These are phyloP conservation scores for Drosophila anomalata DNA, from an alignment of 2,888 invertebrate species.

Conservation along the genomic window DNA sequence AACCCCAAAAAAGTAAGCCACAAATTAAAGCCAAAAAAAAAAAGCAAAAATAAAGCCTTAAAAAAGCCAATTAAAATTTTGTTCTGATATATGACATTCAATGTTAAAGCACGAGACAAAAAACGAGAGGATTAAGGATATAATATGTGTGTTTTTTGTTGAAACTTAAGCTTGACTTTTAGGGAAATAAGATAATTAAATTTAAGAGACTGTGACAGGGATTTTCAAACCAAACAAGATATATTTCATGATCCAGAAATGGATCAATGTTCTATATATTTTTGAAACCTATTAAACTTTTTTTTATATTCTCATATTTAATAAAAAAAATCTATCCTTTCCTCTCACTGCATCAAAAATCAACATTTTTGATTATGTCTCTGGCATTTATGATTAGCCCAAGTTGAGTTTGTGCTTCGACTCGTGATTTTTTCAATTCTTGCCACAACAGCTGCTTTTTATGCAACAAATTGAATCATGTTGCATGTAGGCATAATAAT, in stretches of 20 bases:
- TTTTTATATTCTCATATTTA: no score
- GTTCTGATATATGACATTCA: slow-evolving; percentile 13
- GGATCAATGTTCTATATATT: no score
- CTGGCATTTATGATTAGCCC: slow-evolving; percentile 72
- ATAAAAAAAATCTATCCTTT: background rate
- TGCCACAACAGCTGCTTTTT: slow-evolving; percentile 54
- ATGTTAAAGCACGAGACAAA: background rate
- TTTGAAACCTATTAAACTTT: no score
- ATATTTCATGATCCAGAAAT: no score
- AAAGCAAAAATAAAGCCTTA: background rate
- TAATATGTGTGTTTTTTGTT: background rate
- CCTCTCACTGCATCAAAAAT: background rate
- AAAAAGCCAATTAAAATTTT: slow-evolving; percentile 33
- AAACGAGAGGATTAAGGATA: slow-evolving; percentile 6
- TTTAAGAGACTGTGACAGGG: no score
- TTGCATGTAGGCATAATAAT: slow-evolving; percentile 77
- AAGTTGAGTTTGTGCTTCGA: slow-evolving; percentile 34
- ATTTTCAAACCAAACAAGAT: no score
- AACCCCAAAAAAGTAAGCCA: slow-evolving; percentile 33
- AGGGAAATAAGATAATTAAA: background rate
- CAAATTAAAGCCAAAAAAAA: slow-evolving; percentile 30
- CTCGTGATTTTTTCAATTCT: background rate
- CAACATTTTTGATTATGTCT: slow-evolving; percentile 33
- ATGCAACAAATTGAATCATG: slow-evolving; percentile 66
- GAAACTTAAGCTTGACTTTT: background rate